Conservation (phyloP, 1,140 invertebrate genomes). For the Himalopsyche phryganea region DNA sequence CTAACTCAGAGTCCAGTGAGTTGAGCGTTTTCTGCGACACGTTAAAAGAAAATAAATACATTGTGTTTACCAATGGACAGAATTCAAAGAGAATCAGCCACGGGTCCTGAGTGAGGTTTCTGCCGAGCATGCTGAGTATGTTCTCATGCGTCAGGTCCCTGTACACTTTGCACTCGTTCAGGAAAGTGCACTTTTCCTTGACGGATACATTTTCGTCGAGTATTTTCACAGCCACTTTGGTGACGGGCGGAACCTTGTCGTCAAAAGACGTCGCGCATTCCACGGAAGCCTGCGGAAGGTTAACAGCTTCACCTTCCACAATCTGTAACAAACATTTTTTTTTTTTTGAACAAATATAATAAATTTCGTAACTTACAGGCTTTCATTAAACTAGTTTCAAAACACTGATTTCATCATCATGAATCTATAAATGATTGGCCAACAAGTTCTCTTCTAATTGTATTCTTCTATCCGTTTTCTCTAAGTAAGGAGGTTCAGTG, state of each 20-base stretch:
- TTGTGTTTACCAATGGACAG: conserved; percentile 52
- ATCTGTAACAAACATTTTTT: conserved; percentile 49
- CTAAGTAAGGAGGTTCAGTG: too few relatives aligned
- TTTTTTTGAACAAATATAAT: not conserved
- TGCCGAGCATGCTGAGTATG: conserved; percentile 53
- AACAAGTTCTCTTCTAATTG: too few relatives aligned
- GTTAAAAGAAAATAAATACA: too few relatives aligned
- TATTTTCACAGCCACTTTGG: conserved; percentile 60
- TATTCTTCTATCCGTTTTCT: too few relatives aligned
- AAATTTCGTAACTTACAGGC: too few relatives aligned
- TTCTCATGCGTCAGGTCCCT: conserved; percentile 59
- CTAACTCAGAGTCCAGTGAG: too few relatives aligned
- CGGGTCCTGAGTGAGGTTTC: conserved; percentile 57
- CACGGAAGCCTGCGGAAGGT: conserved; percentile 38
- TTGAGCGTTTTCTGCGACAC: too few relatives aligned
- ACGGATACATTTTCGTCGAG: conserved; percentile 64
- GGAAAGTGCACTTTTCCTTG: conserved; percentile 63
- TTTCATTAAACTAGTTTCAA: too few relatives aligned
- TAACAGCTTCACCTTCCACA: conserved; percentile 67
- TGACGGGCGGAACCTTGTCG: not conserved
- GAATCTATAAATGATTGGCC: too few relatives aligned
- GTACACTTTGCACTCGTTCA: conserved; percentile 63
- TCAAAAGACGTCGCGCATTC: not conserved
- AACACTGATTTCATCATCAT: too few relatives aligned
- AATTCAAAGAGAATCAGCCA: conserved; percentile 62